Evolutionary conservation across 2,113 vertebrate genomes (phyloP).

Genomic region (Bubalus kerabau): DNA sequence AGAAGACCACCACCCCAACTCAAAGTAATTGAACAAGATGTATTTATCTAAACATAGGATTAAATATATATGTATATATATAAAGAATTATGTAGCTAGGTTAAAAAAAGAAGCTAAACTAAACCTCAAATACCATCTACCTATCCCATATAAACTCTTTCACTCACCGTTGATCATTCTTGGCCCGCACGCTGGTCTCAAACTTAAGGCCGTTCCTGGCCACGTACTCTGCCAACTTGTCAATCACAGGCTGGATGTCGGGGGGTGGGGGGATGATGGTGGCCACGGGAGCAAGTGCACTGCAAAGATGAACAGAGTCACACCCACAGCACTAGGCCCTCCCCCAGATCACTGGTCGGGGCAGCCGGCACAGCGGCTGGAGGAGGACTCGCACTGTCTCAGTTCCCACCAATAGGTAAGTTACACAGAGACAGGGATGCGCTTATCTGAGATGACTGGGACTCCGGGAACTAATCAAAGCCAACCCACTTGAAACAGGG

Average conservation of each 20-base stretch:
- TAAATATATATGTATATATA: background rate
- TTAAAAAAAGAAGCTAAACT: background rate
- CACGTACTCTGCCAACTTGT: conserved; percentile 97
- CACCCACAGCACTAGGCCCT: background rate
- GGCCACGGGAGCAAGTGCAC: conserved; percentile 83
- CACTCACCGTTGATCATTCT: conserved; percentile 93
- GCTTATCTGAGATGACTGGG: background rate
- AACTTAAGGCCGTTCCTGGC: conserved; percentile 96
- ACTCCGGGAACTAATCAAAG: background rate
- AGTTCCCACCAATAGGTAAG: accelerated
- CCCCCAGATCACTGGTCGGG: background rate
- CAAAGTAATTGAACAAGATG: background rate
- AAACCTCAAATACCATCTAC: accelerated
- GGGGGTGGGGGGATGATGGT: conserved; percentile 97
- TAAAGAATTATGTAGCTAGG: background rate
- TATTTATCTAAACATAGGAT: background rate
- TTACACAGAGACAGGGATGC: background rate
- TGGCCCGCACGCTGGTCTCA: conserved; percentile 95
- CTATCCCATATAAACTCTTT: accelerated
- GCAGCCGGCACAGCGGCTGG: background rate
- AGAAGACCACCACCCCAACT: background rate
- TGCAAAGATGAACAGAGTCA: conserved; percentile 31
- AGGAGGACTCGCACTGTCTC: background rate
- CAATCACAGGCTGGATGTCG: conserved; percentile 97
- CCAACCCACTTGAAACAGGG: background rate